Evolutionary conservation across 2,113 vertebrate genomes (phyloP), one percentile per base, ranked within the genome.

Genomic region (Gavialis gangeticus): DNA sequence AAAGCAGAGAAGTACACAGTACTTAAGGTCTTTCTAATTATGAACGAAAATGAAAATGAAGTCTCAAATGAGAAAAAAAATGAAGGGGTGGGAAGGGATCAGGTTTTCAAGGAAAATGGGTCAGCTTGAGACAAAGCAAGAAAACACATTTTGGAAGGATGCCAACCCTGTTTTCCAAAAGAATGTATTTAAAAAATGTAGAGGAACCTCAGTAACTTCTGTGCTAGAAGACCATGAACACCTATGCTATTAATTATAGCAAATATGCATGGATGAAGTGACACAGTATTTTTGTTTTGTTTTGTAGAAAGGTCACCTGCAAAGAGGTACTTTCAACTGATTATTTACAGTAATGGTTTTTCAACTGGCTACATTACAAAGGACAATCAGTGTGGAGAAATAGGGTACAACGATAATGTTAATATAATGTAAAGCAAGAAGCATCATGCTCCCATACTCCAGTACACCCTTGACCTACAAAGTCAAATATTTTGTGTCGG

Each of bases 401-500:
- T 5, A 21, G 10, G n/a, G 79, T 28, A 11, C 9, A 67, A 30
- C 28, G n/a, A 30, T 28, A 66, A 7, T 19, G 10, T 22, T n/a
- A 30, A 11, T 69, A 11, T n/a, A 69, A 21, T 21, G 28, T 69
- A 69, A 69, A 69, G 66, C 66, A 63, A 63, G 79, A n/a, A 54
- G 34, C 28, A 91, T 9, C 58, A 25, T 21, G 1, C 46, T 13
- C 37, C 6, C 12, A 0, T 27, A 63, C 62, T 28, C 24, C 25
- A 67, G 60, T 54, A 17, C 0, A 0, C 59, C 86, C 73, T 75
- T 3, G 28, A 10, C 1, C 1, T 16, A 3, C 9, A 79, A 67
- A 16, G 46, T 24, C 0, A 0, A 63, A 14, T 63, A 73, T 78
- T 73, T 46, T 4, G 25, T 3, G 30, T 82, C 25, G 30, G 79